Evolutionary conservation across 2,888 invertebrate species (phyloP).

Genomic region (Trichogramma evanescens): DNA sequence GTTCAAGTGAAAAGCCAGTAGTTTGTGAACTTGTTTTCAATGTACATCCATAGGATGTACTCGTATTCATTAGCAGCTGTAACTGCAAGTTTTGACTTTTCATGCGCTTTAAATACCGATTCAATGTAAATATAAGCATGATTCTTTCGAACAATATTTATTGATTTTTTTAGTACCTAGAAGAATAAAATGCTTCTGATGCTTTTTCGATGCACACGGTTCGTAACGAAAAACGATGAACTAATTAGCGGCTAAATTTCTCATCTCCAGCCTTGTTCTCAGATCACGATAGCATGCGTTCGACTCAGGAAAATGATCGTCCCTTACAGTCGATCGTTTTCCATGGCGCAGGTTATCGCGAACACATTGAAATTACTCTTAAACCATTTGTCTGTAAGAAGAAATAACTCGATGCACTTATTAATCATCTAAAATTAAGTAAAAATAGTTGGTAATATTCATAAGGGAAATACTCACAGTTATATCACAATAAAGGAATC

Average conservation of each 20-base stretch:
- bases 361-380: constrained; percentile 41
- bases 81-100: too few relatives aligned
- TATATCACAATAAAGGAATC: constrained; percentile 47
- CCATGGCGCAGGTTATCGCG: constrained; percentile 32
- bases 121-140: constrained; percentile 7
- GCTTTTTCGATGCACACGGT: constrained; percentile 24
- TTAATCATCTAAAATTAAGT: not conserved
- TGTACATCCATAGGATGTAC: constrained; percentile 23
- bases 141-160: constrained; percentile 8
- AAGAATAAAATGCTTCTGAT: constrained; percentile 8
- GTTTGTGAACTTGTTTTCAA: constrained; percentile 1
- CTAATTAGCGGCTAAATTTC: constrained; percentile 25
- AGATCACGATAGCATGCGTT: constrained; percentile 19
- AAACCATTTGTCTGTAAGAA: constrained; percentile 40
- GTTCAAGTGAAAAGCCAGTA: constrained; percentile 12
- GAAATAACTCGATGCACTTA: constrained; percentile 11
- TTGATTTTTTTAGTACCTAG: constrained; percentile 11
- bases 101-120: too few relatives aligned
- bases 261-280: constrained; percentile 13
- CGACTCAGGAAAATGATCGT: not conserved
- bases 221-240: constrained; percentile 30
- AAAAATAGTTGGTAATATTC: constrained; percentile 6
- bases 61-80: not conserved
- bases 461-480: constrained; percentile 37
- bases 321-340: constrained; percentile 25